Evolutionary conservation across 2,888 invertebrate genomes (phyloP), one percentile per base, ranked within the genome.

Genomic region (Julus scandinavius): DNA sequence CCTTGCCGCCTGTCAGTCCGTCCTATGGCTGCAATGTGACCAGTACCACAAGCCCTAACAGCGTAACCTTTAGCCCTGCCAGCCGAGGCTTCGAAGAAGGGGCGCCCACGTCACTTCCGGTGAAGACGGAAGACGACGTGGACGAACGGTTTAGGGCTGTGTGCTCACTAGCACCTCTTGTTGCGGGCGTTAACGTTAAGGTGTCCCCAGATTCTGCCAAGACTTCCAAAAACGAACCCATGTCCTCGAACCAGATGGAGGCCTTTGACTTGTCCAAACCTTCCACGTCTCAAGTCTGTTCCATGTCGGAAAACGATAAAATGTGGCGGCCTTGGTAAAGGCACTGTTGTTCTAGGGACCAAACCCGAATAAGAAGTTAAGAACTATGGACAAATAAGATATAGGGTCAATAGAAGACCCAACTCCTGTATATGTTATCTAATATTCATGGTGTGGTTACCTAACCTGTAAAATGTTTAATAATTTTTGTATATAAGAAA

Each of bases 251-350:
- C 54, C 88, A 88, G 38, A 88, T 29, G 84, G 87, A 87, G 29
- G 87, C 87, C 11, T 87, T 80, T 41, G 87, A 87, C 17, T 29
- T 87, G 87, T 87, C 87, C 80, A 83, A 54, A 85, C 88, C 88
- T 7, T 85, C 88, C 88, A 88, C 88, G 5, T 88, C 88, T 1
- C 45, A 49, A n/a, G 58, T 87, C 15, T 87, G 87, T 80, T 87
- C 87, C 63, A 72, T 87, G 72, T 6, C 88, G 1, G 93, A 94
- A 89, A 96, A 95, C 91, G 96, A 96, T 85, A 95, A 95, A 91
- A 96, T 96, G 41, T 96, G 96, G 96, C 94, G 96, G 91, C 96
- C 96, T 2, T 96, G 96, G 96, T 96, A 89, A 89, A 29, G 38
- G 41, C 38, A 45, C 41, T 40, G n/a, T 4, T 9, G 0, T 3